Base-by-base conservation (phyloP, 2,113 vertebrate species). In the Prochilodus magdalenae region DNA sequence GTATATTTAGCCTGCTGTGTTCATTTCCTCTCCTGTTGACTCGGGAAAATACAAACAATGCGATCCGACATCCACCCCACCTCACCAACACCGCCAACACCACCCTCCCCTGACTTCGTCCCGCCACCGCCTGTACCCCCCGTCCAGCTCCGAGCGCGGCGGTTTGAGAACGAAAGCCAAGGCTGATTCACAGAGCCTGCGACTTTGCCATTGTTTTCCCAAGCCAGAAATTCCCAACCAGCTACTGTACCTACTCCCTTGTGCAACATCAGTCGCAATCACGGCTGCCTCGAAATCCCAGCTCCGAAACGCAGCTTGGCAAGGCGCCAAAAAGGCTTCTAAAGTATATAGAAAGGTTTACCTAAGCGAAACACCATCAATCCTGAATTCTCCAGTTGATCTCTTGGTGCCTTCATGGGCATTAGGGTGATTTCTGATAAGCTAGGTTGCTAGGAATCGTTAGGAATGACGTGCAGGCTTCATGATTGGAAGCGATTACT, bases 1-100 rank as follows among this genome's bases (percentile, higher is more conserved):
- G 89, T 92, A 92, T 93, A 93, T 92, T 93, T 92, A 92, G 91
- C 91, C 80, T n/a, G 78, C 90, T 86, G 65, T 82, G 69, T 90
- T 88, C 85, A 91, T 92, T 92, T 94, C 93, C 93, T 90, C 81
- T 77, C n/a, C 73, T 88, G 89, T 86, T 90, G 88, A 90, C 84
- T 88, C 62, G 87, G 90, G 89, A 92, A 92, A 93, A 87, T 88
- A 88, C 90, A 90, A 92, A 93, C 92, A 93, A 91, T 90, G 86
- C 77, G 55, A 72, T 70, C 81, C 79, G 71, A 66, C 69, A 83
- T 73, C 73, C 26, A 44, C 73, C 65, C 65, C 82, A 63, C 33
- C n/a, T n/a, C 81, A 77, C 70, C 57, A 18, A 30, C 51, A 63
- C 53, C 75, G n/a, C 69, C 16, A 13, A 24, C 55, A 1, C 65